Conservation (phyloP, 2,113 vertebrate species). For the Oncorhynchus keta region DNA sequence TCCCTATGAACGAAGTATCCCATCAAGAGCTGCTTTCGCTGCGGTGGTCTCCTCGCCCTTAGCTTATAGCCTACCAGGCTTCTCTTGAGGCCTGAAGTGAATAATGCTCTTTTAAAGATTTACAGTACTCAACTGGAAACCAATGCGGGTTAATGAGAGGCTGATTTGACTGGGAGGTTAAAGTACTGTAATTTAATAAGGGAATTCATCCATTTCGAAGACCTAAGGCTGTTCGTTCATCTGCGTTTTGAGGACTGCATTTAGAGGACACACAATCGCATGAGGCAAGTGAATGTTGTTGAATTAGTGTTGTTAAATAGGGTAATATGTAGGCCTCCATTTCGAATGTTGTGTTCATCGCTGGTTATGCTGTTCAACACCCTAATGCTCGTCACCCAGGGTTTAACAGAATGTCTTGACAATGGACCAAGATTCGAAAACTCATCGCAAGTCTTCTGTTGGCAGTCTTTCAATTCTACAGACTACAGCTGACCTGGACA, state of each 20-base stretch:
- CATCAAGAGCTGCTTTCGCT: background rate
- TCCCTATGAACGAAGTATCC: too few species aligned
- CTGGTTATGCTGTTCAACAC: constrained; percentile 20
- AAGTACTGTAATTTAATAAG: too few species aligned
- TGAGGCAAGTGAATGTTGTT: too few species aligned
- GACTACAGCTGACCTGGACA: constrained; percentile 33
- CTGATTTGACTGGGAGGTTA: background rate
- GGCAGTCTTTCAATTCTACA: constrained; percentile 14
- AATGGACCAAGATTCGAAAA: constrained; percentile 30
- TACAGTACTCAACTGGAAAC: too few species aligned
- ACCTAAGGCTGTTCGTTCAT: too few species aligned
- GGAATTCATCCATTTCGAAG: too few species aligned
- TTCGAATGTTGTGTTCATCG: background rate
- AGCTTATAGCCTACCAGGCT: background rate
- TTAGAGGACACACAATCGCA: too few species aligned
- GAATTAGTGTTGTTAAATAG: too few species aligned
- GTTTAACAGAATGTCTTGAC: constrained; percentile 21
- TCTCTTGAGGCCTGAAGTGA: background rate
- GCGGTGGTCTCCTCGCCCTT: background rate
- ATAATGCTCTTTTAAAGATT: too few species aligned
- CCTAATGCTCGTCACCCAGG: constrained; percentile 3
- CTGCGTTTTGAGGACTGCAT: too few species aligned
- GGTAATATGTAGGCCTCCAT: too few species aligned
- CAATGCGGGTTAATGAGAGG: background rate
- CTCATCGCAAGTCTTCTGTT: constrained; percentile 26